These are phyloP conservation scores for Corythornis madagascariensis DNA, from an alignment of 2,113 vertebrate genomes.

Conservation along the genomic window DNA sequence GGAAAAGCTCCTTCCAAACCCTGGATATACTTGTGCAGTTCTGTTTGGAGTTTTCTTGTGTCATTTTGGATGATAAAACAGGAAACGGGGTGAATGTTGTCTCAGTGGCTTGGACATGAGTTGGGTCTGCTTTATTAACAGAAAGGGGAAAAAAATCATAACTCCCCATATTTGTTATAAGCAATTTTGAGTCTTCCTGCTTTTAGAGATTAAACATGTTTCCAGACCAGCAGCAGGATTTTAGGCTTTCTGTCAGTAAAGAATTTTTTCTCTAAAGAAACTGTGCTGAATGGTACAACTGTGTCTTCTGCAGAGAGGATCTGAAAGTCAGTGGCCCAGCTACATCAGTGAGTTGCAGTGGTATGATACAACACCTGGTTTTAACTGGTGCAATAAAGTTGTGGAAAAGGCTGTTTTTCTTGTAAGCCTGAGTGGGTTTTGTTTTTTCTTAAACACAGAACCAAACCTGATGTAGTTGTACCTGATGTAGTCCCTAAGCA, in stretches of 20 bases:
- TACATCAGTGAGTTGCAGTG: not conserved
- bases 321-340: not conserved
- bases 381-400: not conserved
- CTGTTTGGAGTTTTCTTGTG: not conserved
- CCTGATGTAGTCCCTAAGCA: not conserved
- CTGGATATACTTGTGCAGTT: not conserved
- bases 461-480: not conserved
- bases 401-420: not conserved
- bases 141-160: fast-evolving
- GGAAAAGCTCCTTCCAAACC: not conserved
- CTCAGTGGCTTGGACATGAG: not conserved
- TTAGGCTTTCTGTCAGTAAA: not conserved
- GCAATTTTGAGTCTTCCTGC: not conserved
- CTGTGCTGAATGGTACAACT: not conserved
- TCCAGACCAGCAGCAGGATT: not conserved
- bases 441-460: not conserved
- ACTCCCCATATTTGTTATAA: not conserved
- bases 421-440: not conserved
- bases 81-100: not conserved
- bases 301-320: not conserved
- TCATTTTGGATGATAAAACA: not conserved
- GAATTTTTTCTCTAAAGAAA: not conserved
- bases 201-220: not conserved
- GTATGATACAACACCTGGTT: not conserved
- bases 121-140: not conserved